Evolutionary conservation across 2,113 vertebrate genomes (phyloP), one percentile per base, ranked within the genome.

Genomic region (Cinclus mexicanus): DNA sequence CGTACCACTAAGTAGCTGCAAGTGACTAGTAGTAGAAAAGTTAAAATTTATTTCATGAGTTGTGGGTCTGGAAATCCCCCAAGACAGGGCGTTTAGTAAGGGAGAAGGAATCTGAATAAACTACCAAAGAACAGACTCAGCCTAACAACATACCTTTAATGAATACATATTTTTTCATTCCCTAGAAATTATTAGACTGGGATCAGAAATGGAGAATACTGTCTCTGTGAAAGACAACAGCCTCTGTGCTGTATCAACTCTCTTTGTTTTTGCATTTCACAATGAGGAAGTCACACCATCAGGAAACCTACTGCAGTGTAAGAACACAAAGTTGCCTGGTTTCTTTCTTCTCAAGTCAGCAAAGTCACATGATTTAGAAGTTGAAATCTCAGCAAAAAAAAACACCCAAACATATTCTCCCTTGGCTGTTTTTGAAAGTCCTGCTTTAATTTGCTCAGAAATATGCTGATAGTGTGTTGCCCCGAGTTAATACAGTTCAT

Each of bases 331-430:
- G 75, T 55, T 55, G 42, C 4, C 42, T 85, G 63, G 35, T 82
- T 93, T 82, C 47, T 90, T 94, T 96, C 75, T 76, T 94, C 24
- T 77, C 67, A 86, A 77, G 55, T 93, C 79, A 93, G 79, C 89
- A 47, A 76, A 78, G 75, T 95, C 93, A 77, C 42, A 72, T 89
- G 93, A 95, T 77, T 92, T 82, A 76, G 16, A 76, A 84, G 35
- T 2, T 74, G 68, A 74, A 81, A 41, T 81, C 71, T 81, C 82
- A 95, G 85, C 6, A 79, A 52, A 89, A 63, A n/a, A 67, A 67
- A 31, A 37, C 1, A 1, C 11, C 20, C 55, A 44, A 84, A 10
- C 6, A 18, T 82, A 75, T 91, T 74, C 15, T 26, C 41, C 39
- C 29, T 72, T 63, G 50, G 16, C 33, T 77, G 10, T 42, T 88